Conservation (phyloP, 64 coral and sea anemone genomes). For the Anthopleura sola region DNA sequence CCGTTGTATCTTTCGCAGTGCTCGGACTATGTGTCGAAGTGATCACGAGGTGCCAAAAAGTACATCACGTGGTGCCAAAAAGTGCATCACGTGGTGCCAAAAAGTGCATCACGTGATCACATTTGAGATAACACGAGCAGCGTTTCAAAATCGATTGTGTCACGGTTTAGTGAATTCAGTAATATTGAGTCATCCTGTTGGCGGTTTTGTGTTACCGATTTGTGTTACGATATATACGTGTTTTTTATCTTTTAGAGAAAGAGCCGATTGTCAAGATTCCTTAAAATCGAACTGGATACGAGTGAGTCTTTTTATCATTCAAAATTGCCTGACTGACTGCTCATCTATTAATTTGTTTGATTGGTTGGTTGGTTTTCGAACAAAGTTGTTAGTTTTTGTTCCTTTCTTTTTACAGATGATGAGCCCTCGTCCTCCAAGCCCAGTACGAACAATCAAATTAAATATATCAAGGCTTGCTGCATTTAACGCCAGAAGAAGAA, state of each 20-base stretch:
- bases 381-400: background rate
- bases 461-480: constrained; percentile 92
- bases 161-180: too few relatives aligned
- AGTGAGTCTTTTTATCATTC: constrained; percentile 35
- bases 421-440: constrained; percentile 83
- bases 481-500: constrained; percentile 90
- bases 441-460: constrained; percentile 74
- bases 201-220: too few relatives aligned
- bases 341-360: background rate
- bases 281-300: constrained; percentile 80
- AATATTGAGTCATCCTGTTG: too few relatives aligned
- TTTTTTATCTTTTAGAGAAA: constrained; percentile 43
- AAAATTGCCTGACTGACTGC: too few relatives aligned
- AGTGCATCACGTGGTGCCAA: too few relatives aligned
- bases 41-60: too few relatives aligned
- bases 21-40: too few relatives aligned
- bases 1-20: too few relatives aligned
- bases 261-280: constrained; percentile 78
- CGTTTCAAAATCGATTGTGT: too few relatives aligned
- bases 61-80: too few relatives aligned
- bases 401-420: constrained; percentile 63
- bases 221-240: background rate
- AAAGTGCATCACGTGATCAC: too few relatives aligned
- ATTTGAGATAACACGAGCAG: too few relatives aligned
- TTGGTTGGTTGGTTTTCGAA: background rate